Evolutionary conservation across 2,797 vertebrate species (phyloP), one percentile per base, ranked within the genome.

Genomic region (Pyrocephalus nanus): DNA sequence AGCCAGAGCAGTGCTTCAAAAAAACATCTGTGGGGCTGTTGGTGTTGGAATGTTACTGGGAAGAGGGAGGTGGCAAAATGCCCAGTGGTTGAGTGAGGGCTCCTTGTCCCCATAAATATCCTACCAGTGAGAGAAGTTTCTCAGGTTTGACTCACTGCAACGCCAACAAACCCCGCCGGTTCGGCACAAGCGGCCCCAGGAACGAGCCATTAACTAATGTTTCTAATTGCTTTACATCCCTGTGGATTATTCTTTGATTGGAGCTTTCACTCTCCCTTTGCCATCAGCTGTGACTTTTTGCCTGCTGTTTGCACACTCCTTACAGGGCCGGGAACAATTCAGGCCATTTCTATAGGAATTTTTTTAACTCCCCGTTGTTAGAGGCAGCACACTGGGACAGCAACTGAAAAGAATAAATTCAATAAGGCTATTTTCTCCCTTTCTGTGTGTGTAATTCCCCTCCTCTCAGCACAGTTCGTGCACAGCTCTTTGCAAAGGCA

Each of bases 151-250:
- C n/a, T 73, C 45, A 23, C 14, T 4, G 2, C 36, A 64, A 22
- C 0, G 0, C 53, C 3, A 11, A 32, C n/a, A 48, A 62, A 73
- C 1, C 7, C 40, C 27, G 6, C 0, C 0, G 12, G 32, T 77
- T 71, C 0, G 2, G 79, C 53, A 67, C 65, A 50, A 55, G 55
- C 2, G 70, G 64, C 54, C 29, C 34, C 22, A 60, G 50, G 76
- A 43, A 89, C 18, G 15, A 73, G 74, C 16, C 64, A 29, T 62
- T 72, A 50, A 53, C 34, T 42, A 32, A 51, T 6, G 25, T 42
- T 43, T 76, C 47, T 22, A 79, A 75, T 50, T 60, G 60, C 74
- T 79, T 70, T 51, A 29, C 86, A 32, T 17, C 48, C 55, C 84
- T 7, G n/a, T 3, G 16, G 71, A 19, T 81, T 29, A 12, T 57